These are phyloP conservation scores for Miltochrista miniata DNA, from an alignment of 2,888 invertebrate genomes.

Conservation along the genomic window DNA sequence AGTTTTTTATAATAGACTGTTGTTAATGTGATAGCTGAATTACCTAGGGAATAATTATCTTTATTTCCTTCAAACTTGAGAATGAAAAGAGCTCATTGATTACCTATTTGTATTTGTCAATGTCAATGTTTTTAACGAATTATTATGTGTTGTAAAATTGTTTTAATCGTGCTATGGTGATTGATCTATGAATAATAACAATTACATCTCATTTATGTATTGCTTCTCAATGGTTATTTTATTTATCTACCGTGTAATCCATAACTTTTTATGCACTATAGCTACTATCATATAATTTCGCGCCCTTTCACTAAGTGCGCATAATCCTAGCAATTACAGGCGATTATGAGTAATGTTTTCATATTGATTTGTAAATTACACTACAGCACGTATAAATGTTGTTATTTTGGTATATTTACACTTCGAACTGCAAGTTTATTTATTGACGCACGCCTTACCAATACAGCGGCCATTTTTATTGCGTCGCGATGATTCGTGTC, in stretches of 20 bases:
- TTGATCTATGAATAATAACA: not conserved
- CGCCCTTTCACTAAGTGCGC: slow-evolving; percentile 75
- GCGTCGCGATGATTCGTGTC: slow-evolving; percentile 83
- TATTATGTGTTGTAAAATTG: slow-evolving; percentile 12
- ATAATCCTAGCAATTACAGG: slow-evolving; percentile 10
- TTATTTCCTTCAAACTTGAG: slow-evolving; percentile 34
- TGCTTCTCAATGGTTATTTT: not conserved
- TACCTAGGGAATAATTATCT: slow-evolving; percentile 30
- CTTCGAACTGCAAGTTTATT: slow-evolving; percentile 51
- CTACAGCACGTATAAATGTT: slow-evolving; percentile 18
- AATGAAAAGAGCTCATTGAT: slow-evolving; percentile 56
- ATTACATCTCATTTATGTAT: not conserved
- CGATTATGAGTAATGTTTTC: not conserved
- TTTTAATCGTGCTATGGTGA: not conserved
- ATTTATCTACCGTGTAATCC: slow-evolving; percentile 5
- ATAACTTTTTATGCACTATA: slow-evolving; percentile 30
- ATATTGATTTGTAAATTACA: slow-evolving; percentile 5
- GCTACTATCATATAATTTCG: slow-evolving; percentile 65
- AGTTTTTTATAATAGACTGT: slow-evolving; percentile 7
- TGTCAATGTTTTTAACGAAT: slow-evolving; percentile 48
- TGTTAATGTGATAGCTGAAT: slow-evolving; percentile 7
- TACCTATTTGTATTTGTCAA: slow-evolving; percentile 52
- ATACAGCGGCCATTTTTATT: slow-evolving; percentile 82
- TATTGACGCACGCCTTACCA: slow-evolving; percentile 82
- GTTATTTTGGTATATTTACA: slow-evolving; percentile 40